Conservation (phyloP, 2,888 invertebrate genomes). For the Endomychus coccineus region DNA sequence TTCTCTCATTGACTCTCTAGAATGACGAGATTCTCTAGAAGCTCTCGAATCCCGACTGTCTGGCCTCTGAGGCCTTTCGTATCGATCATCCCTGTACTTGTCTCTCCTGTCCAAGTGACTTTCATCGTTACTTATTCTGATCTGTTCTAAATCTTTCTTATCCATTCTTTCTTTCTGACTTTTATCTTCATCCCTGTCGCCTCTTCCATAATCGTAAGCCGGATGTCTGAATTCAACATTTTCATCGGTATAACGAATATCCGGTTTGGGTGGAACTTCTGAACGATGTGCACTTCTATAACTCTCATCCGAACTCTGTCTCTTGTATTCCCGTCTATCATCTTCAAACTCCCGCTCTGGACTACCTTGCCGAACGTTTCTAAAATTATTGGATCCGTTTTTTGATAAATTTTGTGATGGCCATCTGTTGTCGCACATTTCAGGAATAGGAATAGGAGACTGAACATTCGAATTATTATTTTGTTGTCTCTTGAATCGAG, state of each 20-base stretch:
- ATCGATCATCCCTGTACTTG: constrained; percentile 27
- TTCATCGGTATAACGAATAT: constrained; percentile 41
- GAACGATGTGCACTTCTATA: constrained; percentile 31
- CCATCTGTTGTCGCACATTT: constrained; percentile 26
- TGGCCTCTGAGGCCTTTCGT: constrained; percentile 50
- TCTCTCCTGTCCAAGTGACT: constrained; percentile 29
- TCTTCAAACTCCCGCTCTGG: constrained; percentile 31
- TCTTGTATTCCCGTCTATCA: constrained; percentile 35
- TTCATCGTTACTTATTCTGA: constrained; percentile 29
- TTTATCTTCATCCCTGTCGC: constrained; percentile 23
- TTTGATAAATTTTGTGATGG: constrained; percentile 14
- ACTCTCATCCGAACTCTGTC: constrained; percentile 36
- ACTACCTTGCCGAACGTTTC: constrained; percentile 24
- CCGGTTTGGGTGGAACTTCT: constrained; percentile 29
- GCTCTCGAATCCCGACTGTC: constrained; percentile 53
- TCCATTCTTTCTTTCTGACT: constrained; percentile 14
- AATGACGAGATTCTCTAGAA: constrained; percentile 48
- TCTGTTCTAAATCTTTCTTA: no score
- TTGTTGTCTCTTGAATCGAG: constrained; percentile 73
- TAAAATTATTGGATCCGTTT: constrained; percentile 12
- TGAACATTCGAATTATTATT: constrained; percentile 33
- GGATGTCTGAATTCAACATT: constrained; percentile 33
- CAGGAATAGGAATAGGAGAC: constrained; percentile 30
- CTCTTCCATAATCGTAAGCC: constrained; percentile 25
- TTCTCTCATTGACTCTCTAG: constrained; percentile 45